Evolutionary conservation across 2,797 vertebrate genomes (phyloP), one percentile per base, ranked within the genome.

Genomic region (Hyperoplus immaculatus): DNA sequence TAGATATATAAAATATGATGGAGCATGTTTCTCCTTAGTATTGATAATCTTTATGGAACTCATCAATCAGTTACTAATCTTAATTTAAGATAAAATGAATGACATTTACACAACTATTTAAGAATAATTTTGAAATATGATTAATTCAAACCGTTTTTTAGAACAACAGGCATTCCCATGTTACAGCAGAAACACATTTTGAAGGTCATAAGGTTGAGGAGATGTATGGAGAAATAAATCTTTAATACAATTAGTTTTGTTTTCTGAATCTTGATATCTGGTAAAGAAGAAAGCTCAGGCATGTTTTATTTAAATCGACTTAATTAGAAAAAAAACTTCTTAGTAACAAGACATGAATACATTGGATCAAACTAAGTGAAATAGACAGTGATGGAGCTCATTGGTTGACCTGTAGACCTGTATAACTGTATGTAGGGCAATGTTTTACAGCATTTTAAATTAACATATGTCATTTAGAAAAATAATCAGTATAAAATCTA

Each of bases 131-230:
- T 1, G 10, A 41, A 43, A 57, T 73, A 5, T 2, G 13, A 62
- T 58, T 66, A 5, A 62, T 69, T 65, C 7, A 38, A 73, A 71
- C 5, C 2, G 47, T 7, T n/a, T 29, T 61, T 68, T 59, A 60
- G 59, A 66, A 57, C 45, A 57, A 14, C 43, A 51, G 2, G 29
- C 14, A 50, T 9, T 51, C 16, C 54, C 10, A 61, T 12, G 47
- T 6, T 14, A n/a, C 3, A 4, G 41, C 47, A 67, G 46, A 59
- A 69, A 58, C 13, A 57, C 39, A 29, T 1, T 1, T 6, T 47
- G 60, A 51, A 41, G 42, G 18, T 49, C 15, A 42, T 13, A 29
- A 0, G 63, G 36, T 41, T n/a, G 38, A 18, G 75, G 42, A 70
- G 43, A 62, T 59, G 41, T 50, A 57, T 45, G 9, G 8, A 51